Base-by-base conservation (phyloP, 2,888 invertebrate genomes). In the Camptogramma bilineatum region DNA sequence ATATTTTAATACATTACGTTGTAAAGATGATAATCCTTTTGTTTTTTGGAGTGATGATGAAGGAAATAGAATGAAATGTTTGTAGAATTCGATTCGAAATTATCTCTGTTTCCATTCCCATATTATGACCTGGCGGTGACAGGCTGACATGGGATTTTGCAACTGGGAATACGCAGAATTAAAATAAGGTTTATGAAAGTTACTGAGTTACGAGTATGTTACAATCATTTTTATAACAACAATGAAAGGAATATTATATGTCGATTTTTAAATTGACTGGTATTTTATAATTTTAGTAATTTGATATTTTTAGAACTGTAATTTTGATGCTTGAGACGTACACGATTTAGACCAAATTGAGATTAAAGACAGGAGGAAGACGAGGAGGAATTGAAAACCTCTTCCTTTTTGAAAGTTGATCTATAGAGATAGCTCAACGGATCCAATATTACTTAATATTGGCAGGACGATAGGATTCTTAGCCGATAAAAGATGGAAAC, bases 111-210 rank as follows among this genome's bases (percentile, higher is more conserved):
- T 13, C 34, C 34, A 13, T 39, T 10, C 34, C 34, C 34, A 39
- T 39, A 39, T 39, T 44, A 56, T 52, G 55, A 64, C 52, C 64
- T 65, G 64, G 56, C 52, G 34, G 44, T 65, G 64, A 61, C 60
- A 65, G 56, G 44, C 52, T 48, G 58, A 64, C 61, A 62, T 18
- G 57, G 46, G 48, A 46, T 31, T 55, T 47, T 46, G 51, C 46
- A 34, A 52, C 31, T 18, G 60, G 42, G 48, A 47, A 42, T 55
- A 48, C 28, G 10, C 24, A 19, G 39, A 54, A 21, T 52, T 47
- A 19, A 47, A 39, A 34, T 7, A 52, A 39, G n/a, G 13, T 60
- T 57, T 13, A 28, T 42, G 16, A 39, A 39, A 4, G 34, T 39
- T 39, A 13, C 13, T 4, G 13, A 39, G 13, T 13, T 10, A n/a